phyloP scores from a whole-genome alignment of 2,797 vertebrate genomes.

The Halcyon leucocephala region DNA sequence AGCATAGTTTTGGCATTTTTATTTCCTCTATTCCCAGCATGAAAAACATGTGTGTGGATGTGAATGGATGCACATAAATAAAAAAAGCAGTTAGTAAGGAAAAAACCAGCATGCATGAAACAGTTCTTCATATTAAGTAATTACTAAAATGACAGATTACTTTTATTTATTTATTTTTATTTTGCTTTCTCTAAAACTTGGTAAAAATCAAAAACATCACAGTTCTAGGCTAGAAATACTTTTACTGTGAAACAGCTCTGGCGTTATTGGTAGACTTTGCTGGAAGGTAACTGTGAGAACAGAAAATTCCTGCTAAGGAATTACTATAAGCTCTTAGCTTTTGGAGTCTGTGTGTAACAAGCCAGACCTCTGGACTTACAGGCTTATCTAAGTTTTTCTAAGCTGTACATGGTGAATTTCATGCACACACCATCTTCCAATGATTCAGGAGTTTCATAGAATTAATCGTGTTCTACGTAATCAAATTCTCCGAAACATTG shows the following conservation, averaged over 20 bases:
- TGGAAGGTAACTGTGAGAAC: neutral
- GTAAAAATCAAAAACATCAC: neutral
- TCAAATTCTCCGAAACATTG: neutral
- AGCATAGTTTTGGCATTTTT: neutral
- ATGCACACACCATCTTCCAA: fast-evolving
- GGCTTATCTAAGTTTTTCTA: neutral
- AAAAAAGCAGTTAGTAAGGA: neutral
- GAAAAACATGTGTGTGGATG: neutral
- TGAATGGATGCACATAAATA: neutral
- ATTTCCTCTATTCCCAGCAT: neutral
- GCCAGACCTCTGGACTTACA: neutral
- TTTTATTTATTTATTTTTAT: neutral
- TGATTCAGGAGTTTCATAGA: neutral
- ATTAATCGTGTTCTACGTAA: neutral
- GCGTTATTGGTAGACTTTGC: neutral
- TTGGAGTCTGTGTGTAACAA: neutral
- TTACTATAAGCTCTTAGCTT: neutral
- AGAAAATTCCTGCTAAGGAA: neutral
- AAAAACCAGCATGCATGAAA: neutral
- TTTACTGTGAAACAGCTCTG: neutral
- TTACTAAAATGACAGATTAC: neutral
- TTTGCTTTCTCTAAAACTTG: neutral
- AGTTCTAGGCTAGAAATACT: neutral
- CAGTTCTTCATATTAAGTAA: neutral
- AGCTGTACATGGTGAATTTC: neutral